A percentile compares a stretch with the other conserved stretches of the same genome.
phyloP scores from a whole-genome alignment of 2,797 vertebrate species.

The Acipenser oxyrinchus region DNA sequence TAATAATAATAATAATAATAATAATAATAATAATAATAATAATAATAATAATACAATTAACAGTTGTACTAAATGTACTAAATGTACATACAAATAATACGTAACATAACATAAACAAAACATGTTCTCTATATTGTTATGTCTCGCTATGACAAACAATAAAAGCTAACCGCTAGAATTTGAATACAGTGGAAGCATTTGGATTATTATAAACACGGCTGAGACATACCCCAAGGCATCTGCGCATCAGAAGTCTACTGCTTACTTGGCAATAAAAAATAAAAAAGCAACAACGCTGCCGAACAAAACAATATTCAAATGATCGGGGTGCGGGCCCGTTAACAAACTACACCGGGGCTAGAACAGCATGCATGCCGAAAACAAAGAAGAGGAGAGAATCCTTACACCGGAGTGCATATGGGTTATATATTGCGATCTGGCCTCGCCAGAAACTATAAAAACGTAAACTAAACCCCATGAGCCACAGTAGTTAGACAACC shows the following conservation, averaged over 20 bases:
- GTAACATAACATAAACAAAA: no score
- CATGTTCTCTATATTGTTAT: no score
- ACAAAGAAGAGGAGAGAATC: no score
- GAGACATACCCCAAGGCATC: conserved; percentile 1
- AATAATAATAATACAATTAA: not conserved
- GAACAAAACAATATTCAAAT: not conserved
- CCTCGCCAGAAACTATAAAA: conserved; percentile 14
- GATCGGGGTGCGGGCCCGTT: no score
- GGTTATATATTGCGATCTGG: conserved; percentile 3
- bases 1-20: conserved; percentile 1
- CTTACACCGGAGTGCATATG: not conserved
- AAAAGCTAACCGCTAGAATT: no score
- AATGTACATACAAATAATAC: not conserved
- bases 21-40: conserved; percentile 11
- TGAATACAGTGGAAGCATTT: no score
- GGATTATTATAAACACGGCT: conserved; percentile 1
- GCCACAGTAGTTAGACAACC: conserved; percentile 13
- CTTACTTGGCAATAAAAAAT: not conserved
- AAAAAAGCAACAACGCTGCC: not conserved
- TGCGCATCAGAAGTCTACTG: not conserved
- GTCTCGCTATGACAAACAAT: no score
- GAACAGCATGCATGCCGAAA: no score
- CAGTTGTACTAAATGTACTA: no score
- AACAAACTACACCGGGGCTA: no score
- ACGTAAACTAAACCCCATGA: not conserved